A percentile compares a stretch with the other conserved stretches of the same genome.
Evolutionary conservation across 2,113 vertebrate species (phyloP).

Genomic region (Cygnus buccinator): DNA sequence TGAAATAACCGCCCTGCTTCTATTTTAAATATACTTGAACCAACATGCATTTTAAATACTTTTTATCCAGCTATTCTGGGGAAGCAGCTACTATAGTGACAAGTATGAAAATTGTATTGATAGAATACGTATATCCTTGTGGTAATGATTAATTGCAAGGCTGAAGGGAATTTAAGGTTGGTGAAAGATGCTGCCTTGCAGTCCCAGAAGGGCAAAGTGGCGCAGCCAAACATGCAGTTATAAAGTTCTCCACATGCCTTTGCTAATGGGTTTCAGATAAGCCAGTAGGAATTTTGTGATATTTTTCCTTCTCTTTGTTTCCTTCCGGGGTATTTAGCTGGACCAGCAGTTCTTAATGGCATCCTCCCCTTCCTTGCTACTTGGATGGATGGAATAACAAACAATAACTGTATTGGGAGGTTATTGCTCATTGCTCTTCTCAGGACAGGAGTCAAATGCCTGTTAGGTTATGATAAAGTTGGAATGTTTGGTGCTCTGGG

Average conservation of each 20-base stretch:
- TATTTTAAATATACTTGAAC: neutral
- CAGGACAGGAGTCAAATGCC: neutral
- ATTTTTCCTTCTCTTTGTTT: neutral
- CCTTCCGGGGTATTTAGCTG: neutral
- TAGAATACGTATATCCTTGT: neutral
- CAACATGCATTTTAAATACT: neutral
- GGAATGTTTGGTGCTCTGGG: neutral
- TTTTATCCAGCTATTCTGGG: neutral
- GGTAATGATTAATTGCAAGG: neutral
- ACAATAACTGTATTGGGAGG: neutral
- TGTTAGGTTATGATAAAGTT: neutral
- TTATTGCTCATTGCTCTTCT: neutral
- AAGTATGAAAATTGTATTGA: neutral
- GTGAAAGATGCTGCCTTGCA: neutral
- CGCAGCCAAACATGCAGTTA: neutral
- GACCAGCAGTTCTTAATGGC: neutral
- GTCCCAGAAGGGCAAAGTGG: neutral
- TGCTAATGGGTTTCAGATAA: neutral
- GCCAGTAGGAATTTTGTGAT: neutral
- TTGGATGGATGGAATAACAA: neutral
- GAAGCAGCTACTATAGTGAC: neutral
- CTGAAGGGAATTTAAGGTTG: neutral
- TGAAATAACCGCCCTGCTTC: neutral
- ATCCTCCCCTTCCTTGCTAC: neutral
- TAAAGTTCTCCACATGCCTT: neutral